Percentiles rank a stretch among this genome's conserved stretches.
Evolutionary conservation across 2,888 invertebrate genomes (phyloP).

Genomic region (Stenoptilia bipunctidactyla): DNA sequence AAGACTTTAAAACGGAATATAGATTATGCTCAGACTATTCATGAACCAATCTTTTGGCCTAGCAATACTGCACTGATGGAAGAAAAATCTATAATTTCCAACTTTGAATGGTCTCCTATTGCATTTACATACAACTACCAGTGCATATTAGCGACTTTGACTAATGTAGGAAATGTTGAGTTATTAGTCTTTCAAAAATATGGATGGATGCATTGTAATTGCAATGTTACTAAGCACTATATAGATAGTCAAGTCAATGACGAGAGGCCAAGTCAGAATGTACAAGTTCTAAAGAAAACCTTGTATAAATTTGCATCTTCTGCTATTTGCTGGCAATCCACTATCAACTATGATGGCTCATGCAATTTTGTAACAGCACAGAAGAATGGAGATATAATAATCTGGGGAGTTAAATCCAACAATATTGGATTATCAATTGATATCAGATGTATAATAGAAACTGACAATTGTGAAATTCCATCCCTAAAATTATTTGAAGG

Average conservation of each 20-base stretch:
- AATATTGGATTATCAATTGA: slow-evolving; percentile 18
- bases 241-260: neutral
- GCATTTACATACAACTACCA: slow-evolving; percentile 25
- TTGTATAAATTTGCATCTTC: slow-evolving; percentile 30
- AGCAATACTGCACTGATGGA: slow-evolving; percentile 34
- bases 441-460: slow-evolving; percentile 20
- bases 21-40: slow-evolving; percentile 38
- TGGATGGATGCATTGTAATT: slow-evolving; percentile 20
- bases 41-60: slow-evolving; percentile 46
- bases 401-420: slow-evolving; percentile 33
- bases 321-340: slow-evolving; percentile 40
- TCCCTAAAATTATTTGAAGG: too few species aligned
- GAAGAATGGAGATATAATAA: slow-evolving; percentile 33
- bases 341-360: slow-evolving; percentile 22
- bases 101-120: slow-evolving; percentile 41
- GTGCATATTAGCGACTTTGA: slow-evolving; percentile 36
- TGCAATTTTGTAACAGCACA: slow-evolving; percentile 47
- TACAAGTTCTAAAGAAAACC: slow-evolving; percentile 28
- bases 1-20: slow-evolving; percentile 29
- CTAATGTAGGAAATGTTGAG: slow-evolving; percentile 44
- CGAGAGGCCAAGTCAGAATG: slow-evolving; percentile 7
- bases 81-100: slow-evolving; percentile 30
- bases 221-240: too few species aligned
- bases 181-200: slow-evolving; percentile 24
- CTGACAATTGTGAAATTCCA: slow-evolving; percentile 7